Conservation (phyloP, 2,888 invertebrate species). For the Petrolisthes manimaculis region DNA sequence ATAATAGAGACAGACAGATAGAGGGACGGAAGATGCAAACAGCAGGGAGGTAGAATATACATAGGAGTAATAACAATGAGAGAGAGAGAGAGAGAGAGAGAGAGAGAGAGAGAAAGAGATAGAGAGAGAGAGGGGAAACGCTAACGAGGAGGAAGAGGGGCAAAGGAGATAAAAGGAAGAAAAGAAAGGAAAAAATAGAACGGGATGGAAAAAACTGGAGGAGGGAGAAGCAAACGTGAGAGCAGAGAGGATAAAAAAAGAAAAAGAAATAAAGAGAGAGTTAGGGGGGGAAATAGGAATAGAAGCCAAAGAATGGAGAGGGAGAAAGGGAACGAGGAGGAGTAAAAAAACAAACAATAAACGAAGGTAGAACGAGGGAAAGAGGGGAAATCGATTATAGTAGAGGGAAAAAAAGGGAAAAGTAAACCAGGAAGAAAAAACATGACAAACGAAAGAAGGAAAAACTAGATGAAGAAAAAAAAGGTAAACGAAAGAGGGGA, state of each 20-base stretch:
- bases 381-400: too few species aligned
- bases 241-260: not conserved
- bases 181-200: not conserved
- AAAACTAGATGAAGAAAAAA: too few species aligned
- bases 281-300: not conserved
- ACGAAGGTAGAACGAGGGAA: not conserved
- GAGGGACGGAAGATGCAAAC: not conserved
- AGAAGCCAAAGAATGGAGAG: not conserved
- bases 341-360: not conserved
- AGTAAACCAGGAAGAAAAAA: too few species aligned
- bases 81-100: not conserved
- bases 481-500: too few species aligned
- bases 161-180: not conserved
- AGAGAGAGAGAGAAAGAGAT: not conserved
- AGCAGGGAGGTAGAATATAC: not conserved
- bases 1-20: not conserved
- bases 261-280: not conserved
- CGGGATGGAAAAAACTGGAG: not conserved
- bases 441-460: too few species aligned
- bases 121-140: not conserved
- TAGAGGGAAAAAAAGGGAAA: too few species aligned
- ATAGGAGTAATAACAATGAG: not conserved
- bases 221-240: too few species aligned
- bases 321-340: not conserved
- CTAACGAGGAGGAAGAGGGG: not conserved